A percentile compares a stretch with the other conserved stretches of the same genome.
phyloP scores from a whole-genome alignment of 1,140 invertebrate species.

The Neodiprion fabricii region DNA sequence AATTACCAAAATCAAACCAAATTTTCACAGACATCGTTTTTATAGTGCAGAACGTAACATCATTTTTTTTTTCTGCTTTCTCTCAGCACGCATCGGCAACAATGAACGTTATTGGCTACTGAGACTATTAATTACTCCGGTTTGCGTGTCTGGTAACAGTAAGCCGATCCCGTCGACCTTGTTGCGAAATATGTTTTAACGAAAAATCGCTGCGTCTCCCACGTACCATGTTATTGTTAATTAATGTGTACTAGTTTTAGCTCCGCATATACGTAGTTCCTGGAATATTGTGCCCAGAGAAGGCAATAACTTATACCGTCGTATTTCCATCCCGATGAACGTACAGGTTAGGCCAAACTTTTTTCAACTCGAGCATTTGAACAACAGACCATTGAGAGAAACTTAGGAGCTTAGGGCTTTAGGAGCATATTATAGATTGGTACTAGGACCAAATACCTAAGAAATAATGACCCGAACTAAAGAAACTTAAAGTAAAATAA shows the following conservation, averaged over 20 bases:
- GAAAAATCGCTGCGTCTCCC: constrained; percentile 29
- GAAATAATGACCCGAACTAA: too few species aligned
- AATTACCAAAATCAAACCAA: too few species aligned
- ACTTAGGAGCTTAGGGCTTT: not conserved
- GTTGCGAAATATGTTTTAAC: constrained; percentile 40
- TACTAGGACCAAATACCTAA: too few species aligned
- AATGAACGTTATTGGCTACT: constrained; percentile 44
- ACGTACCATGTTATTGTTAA: constrained; percentile 46
- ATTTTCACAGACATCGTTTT: too few species aligned
- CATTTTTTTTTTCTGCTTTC: constrained; percentile 16
- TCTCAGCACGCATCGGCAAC: constrained; percentile 29
- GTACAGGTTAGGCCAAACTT: constrained; percentile 10
- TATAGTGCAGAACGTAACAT: too few species aligned
- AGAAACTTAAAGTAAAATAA: too few species aligned
- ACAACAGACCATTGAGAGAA: constrained; percentile 14
- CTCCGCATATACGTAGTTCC: constrained; percentile 13
- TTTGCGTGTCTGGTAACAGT: constrained; percentile 45
- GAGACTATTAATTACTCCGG: constrained; percentile 41
- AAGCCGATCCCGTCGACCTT: constrained; percentile 27
- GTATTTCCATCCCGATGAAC: constrained; percentile 15
- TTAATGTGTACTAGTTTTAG: constrained; percentile 38
- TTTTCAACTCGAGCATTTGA: not conserved
- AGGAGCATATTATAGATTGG: not conserved
- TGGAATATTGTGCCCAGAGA: constrained; percentile 14
- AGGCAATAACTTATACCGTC: constrained; percentile 23